These are phyloP conservation scores for Dipodomys spectabilis DNA, from an alignment of 2,113 vertebrate genomes.

Conservation along the genomic window DNA sequence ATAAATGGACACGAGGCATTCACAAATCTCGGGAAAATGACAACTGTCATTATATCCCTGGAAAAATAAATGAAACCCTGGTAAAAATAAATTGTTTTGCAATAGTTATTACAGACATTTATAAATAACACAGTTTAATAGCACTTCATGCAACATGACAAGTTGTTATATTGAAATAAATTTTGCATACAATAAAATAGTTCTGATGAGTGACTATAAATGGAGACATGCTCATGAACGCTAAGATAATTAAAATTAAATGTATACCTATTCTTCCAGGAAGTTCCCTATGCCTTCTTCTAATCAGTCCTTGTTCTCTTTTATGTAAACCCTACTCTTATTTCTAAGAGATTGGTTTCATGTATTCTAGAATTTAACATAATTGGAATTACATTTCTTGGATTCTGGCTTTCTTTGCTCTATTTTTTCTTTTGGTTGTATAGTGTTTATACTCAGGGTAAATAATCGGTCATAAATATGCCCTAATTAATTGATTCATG, in stretches of 20 bases:
- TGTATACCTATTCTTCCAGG: not conserved
- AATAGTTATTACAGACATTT: constrained; percentile 2
- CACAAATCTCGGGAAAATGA: not conserved
- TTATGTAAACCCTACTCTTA: not conserved
- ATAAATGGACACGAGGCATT: not conserved
- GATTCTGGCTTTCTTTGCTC: not conserved
- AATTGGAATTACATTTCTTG: not conserved
- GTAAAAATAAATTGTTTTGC: not conserved
- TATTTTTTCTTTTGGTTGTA: too few species aligned
- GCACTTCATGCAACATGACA: not conserved
- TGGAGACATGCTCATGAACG: not conserved
- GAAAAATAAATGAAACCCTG: not conserved
- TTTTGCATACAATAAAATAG: not conserved
- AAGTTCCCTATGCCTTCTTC: not conserved
- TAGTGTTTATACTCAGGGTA: too few species aligned
- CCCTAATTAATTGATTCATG: not conserved
- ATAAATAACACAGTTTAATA: constrained; percentile 34
- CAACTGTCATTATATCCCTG: not conserved
- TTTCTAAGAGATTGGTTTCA: not conserved
- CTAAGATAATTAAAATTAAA: not conserved
- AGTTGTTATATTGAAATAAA: not conserved
- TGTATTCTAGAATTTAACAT: not conserved
- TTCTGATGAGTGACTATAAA: constrained; percentile 15
- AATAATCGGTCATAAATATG: not conserved
- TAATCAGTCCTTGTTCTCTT: not conserved